Evolutionary conservation across 2,113 vertebrate species (phyloP), one percentile per base, ranked within the genome.

Genomic region (Lepus europaeus): DNA sequence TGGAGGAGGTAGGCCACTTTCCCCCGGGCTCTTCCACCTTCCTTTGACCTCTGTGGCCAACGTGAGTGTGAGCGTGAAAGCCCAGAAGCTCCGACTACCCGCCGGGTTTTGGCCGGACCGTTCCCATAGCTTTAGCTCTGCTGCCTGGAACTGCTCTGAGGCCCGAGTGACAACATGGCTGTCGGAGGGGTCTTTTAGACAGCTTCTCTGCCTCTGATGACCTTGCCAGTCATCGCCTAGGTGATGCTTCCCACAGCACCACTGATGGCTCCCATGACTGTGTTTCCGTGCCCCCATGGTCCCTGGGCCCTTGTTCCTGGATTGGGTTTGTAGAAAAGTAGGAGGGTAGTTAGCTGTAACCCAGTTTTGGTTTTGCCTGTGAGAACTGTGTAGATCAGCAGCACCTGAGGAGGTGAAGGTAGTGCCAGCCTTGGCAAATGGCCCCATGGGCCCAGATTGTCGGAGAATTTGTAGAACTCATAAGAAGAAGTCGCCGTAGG

Each of bases 381-480:
- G 64, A 74, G 69, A 76, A 51, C 17, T 39, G 39, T 66, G 29
- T 14, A 25, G 49, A 56, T 49, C 6, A 70, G 88, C 76, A 11
- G 16, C 14, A n/a, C 25, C 69, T 63, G 49, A 61, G 20, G 7
- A 93, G 33, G 5, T 22, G 22, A 68, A 80, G 78, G 56, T 10
- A 3, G 31, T 31, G 88, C 79, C 59, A 49, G 69, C 8, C 76
- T 77, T 59, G 56, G 61, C 53, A 83, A 31, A 31, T 11, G 20
- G 9, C 80, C 85, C 17, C 0, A 31, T 4, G 29, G 51, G 45
- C 51, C 88, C 66, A 19, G 22, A 22, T 69, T 3, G 61, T 76
- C 85, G 20, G 19, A 39, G 72, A 45, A 89, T 36, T 78, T 88
- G 33, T 73, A 69, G 78, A 87, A 72, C 70, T 66, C 22, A 45